Conservation (phyloP, 2,888 invertebrate species). For the Hirtodrosophila confusa region DNA sequence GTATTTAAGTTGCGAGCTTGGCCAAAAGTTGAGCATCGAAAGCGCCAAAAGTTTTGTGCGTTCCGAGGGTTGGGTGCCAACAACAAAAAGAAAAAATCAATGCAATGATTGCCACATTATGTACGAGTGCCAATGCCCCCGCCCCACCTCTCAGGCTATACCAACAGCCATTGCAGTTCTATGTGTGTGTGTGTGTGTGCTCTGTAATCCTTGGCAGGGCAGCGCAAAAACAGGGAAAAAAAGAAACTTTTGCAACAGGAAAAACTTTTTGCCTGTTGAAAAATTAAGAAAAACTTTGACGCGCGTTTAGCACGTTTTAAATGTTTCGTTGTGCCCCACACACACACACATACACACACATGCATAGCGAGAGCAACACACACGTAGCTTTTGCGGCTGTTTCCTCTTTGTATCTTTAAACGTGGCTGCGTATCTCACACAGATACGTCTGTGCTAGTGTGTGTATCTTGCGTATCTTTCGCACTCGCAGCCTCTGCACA, state of each 20-base stretch:
- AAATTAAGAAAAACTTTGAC: slow-evolving; percentile 79
- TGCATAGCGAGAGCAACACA: slow-evolving; percentile 25
- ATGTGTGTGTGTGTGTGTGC: slow-evolving; percentile 15
- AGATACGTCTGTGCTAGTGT: slow-evolving; percentile 35
- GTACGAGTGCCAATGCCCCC: slow-evolving; percentile 45
- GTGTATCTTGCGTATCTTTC: slow-evolving; percentile 76
- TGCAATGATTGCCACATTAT: slow-evolving; percentile 78
- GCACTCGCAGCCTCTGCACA: slow-evolving; percentile 75
- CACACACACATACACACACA: slow-evolving; percentile 17
- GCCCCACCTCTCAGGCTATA: not conserved
- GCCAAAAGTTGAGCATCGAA: slow-evolving; percentile 29
- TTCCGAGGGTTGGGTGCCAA: slow-evolving; percentile 15
- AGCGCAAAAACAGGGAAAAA: slow-evolving; percentile 14
- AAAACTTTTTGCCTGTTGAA: slow-evolving; percentile 67
- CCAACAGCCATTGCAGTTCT: slow-evolving; percentile 4
- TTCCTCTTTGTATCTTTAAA: slow-evolving; percentile 71
- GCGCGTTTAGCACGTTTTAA: slow-evolving; percentile 80
- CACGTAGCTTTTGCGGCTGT: slow-evolving; percentile 59
- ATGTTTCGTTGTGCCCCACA: slow-evolving; percentile 63
- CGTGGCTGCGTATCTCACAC: slow-evolving; percentile 62
- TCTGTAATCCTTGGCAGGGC: slow-evolving; percentile 61
- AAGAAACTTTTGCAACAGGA: slow-evolving; percentile 46
- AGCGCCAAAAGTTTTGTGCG: slow-evolving; percentile 19
- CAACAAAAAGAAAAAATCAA: slow-evolving; percentile 70
- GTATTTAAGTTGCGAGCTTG: slow-evolving; percentile 65